Base-by-base conservation (phyloP, 2,888 invertebrate genomes). In the Idaea biselata region DNA sequence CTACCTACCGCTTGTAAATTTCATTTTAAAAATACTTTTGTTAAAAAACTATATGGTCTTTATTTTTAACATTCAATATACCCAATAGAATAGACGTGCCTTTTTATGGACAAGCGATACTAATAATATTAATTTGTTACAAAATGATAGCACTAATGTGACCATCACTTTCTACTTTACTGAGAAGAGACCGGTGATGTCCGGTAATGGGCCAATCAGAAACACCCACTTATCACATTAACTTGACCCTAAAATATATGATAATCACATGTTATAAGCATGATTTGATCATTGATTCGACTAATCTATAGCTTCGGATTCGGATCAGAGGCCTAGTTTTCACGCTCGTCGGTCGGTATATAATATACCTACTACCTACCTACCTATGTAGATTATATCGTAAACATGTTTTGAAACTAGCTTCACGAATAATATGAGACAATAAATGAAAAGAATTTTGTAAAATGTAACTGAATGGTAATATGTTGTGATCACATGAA, bases 161-260 rank as follows among this genome's bases (percentile, higher is more conserved):
- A 3, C 14, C 7, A 44, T 14, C 14, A 14, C 14, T 44, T 14
- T 14, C 44, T 44, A 44, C 44, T 44, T 14, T 44, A 44, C 8
- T 7, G 14, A 33, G 33, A 11, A 33, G 33, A 3, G 44, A 44
- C 11, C 44, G 44, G 8, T 14, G 44, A 44, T 11, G 44, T 14
- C 14, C 33, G 33, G 33, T 33, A 33, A 33, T 33, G 33, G 33
- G 6, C 33, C 33, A 33, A 33, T 33, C 44, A 44, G 14, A 44
- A 44, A 44, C 44, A 44, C 44, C 44, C 44, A 44, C 44, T 44
- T 44, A 44, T 44, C 44, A 44, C 8, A 44, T 44, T 44, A 44
- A 44, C 44, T 44, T 44, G 44, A 44, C 44, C 44, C 44, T 44
- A 44, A 44, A 44, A 44, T 44, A 44, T 44, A 44, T 44, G 44